Base-by-base conservation (phyloP, 2,888 invertebrate genomes). In the Creontiades dilutus region DNA sequence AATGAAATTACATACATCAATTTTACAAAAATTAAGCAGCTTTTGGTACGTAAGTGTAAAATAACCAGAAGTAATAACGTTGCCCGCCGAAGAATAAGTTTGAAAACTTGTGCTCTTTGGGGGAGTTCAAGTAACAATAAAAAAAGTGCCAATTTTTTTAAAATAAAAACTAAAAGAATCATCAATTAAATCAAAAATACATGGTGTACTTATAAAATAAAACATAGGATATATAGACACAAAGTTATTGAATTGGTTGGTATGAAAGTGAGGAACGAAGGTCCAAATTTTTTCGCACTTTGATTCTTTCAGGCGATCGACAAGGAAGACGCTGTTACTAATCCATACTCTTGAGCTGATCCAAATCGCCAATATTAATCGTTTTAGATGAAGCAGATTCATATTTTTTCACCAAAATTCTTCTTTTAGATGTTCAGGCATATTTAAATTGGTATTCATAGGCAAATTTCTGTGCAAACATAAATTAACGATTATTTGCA, bases 361-460 rank as follows among this genome's bases (percentile, higher is more conserved):
- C 16, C 57, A 57, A 57, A 57, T 57, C 16, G 57, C 4, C 4
- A n/a, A 57, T 57, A n/a, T n/a, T n/a, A n/a, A n/a, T n/a, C n/a
- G n/a, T n/a, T n/a, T n/a, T n/a, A n/a, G n/a, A 57, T n/a, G 57
- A 57, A 16, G 57, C 57, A 16, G 57, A 57, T 4, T 57, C 57
- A 57, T 57, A 12, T 57, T 57, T 57, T 16, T 57, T 57, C 11
- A 57, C 16, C 16, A 16, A 57, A n/a, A 57, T 57, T 57, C 57
- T 57, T 57, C 57, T n/a, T 57, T n/a, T 16, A 12, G 57, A 57
- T 57, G 57, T 13, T n/a, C 57, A 57, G 13, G 57, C 57, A 16
- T 57, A 57, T 57, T 57, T 57, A 13, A 57, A 57, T 57, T 57
- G 57, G 57, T 57, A 57, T 57, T 57, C 57, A n/a, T 57, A 16